Evolutionary conservation across 2,113 vertebrate species (phyloP).

Genomic region (Rattus rattus): DNA sequence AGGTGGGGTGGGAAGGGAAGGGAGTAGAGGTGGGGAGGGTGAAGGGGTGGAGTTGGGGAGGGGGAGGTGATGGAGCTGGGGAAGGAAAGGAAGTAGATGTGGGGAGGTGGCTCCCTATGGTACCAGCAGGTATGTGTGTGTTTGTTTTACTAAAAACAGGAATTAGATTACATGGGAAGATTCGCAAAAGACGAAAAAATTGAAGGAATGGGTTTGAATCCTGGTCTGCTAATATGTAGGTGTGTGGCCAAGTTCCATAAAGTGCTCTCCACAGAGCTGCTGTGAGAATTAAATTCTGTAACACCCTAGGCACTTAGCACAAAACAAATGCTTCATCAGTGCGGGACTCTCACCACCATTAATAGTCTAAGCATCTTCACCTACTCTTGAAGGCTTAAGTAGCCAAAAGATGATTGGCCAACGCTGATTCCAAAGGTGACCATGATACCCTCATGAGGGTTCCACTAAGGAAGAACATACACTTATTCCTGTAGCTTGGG

Average conservation of each 20-base stretch:
- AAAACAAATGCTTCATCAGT: neutral
- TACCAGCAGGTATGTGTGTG: neutral
- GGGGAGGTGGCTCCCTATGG: neutral
- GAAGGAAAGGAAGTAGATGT: neutral
- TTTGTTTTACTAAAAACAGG: constrained; percentile 16
- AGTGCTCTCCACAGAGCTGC: neutral
- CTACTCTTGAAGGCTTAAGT: neutral
- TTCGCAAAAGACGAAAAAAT: neutral
- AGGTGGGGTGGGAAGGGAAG: too few relatives aligned
- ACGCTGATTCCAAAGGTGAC: neutral
- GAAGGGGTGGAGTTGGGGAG: too few relatives aligned
- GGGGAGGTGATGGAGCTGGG: too few relatives aligned
- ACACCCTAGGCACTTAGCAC: neutral
- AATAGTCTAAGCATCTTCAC: neutral
- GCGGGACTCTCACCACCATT: neutral
- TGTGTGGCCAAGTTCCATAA: neutral
- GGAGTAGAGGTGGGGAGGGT: too few relatives aligned
- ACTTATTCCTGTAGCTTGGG: neutral
- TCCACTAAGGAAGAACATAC: neutral
- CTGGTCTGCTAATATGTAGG: neutral
- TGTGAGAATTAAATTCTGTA: neutral
- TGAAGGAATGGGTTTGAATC: neutral
- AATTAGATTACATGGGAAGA: neutral
- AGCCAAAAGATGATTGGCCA: neutral
- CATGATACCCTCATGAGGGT: neutral